Percentiles rank a stretch among this genome's conserved stretches.
These are phyloP conservation scores for Macrotus californicus DNA, from an alignment of 2,113 vertebrate genomes.

Conservation along the genomic window DNA sequence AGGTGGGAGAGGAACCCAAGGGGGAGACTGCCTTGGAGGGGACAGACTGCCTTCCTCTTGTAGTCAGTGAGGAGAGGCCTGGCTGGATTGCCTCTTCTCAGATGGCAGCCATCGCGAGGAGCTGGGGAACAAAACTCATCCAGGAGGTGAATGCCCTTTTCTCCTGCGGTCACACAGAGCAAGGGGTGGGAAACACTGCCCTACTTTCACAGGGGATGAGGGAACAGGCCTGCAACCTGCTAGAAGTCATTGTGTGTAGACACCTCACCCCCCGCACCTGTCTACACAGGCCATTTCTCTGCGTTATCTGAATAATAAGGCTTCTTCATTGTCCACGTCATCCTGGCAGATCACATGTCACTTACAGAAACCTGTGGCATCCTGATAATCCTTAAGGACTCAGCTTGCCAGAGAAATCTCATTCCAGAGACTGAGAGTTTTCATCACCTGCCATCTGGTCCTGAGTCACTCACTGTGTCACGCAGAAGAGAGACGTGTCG, in stretches of 20 bases:
- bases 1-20: not conserved
- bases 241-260: not conserved
- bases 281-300: not conserved
- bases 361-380: not conserved
- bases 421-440: not conserved
- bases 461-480: not conserved
- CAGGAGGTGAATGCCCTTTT: not conserved
- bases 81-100: not conserved
- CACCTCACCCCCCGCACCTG: not conserved
- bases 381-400: not conserved
- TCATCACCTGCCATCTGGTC: not conserved
- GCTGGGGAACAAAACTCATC: not conserved
- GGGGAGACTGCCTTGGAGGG: not conserved
- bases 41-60: not conserved
- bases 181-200: not conserved
- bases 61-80: not conserved
- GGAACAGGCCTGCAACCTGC: not conserved
- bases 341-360: not conserved
- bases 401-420: slow-evolving; percentile 12
- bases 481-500: not conserved
- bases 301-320: not conserved
- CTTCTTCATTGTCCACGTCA: not conserved
- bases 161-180: not conserved
- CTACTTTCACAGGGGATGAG: not conserved
- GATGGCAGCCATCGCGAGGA: not conserved